phyloP scores from a whole-genome alignment of 2,888 invertebrate species.

The Lottia gigantea region DNA sequence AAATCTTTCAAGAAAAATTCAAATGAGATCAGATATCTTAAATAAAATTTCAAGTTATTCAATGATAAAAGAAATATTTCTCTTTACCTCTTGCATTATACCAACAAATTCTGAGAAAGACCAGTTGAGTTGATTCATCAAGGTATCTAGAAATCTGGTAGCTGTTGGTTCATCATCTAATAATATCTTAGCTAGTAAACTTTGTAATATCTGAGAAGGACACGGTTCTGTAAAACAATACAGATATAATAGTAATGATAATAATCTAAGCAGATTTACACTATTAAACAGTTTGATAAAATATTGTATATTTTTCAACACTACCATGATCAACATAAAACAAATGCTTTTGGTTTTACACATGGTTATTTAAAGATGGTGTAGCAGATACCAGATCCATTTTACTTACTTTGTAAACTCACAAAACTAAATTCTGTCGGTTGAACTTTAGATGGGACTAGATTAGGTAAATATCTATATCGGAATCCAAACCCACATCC shows the following conservation, averaged over 20 bases:
- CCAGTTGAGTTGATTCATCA: constrained; percentile 87
- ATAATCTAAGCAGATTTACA: too few species aligned
- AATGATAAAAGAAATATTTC: not conserved
- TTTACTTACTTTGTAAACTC: constrained; percentile 61
- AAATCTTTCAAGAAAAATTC: too few species aligned
- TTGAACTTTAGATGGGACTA: constrained; percentile 60
- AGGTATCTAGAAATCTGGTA: constrained; percentile 79
- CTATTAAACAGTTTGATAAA: too few species aligned
- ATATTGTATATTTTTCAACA: too few species aligned
- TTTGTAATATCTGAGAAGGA: constrained; percentile 77
- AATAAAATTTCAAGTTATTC: not conserved
- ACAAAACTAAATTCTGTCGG: constrained; percentile 69
- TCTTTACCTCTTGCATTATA: constrained; percentile 78
- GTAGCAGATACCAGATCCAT: not conserved
- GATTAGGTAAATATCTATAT: constrained; percentile 72
- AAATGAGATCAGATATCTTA: not conserved
- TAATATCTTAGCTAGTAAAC: constrained; percentile 76
- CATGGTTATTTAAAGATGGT: too few species aligned
- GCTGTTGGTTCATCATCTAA: constrained; percentile 75
- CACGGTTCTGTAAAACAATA: constrained; percentile 74
- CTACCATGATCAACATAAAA: too few species aligned
- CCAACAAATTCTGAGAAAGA: constrained; percentile 88
- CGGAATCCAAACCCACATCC: constrained; percentile 80
- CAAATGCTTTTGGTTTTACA: too few species aligned
- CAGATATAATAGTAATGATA: constrained; percentile 11